Percentiles rank a stretch among this genome's conserved stretches.
Evolutionary conservation across 1,140 invertebrate species (phyloP).

Genomic region (Hylaeus anthracinus): DNA sequence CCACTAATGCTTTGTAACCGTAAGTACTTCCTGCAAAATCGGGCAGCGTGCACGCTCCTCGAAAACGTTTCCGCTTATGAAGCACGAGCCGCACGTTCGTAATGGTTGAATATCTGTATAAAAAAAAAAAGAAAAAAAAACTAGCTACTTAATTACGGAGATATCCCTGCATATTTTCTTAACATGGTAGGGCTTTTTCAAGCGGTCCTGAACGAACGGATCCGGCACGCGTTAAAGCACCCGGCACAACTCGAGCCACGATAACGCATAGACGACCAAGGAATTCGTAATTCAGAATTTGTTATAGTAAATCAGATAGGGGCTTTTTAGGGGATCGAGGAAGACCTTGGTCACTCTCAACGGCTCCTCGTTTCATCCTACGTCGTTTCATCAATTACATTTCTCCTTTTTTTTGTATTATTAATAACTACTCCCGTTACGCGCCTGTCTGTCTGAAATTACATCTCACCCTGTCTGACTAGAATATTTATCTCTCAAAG

Average conservation of each 20-base stretch:
- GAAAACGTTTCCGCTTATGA: conserved; percentile 37
- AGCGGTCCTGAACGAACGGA: conserved; percentile 19
- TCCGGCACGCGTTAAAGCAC: conserved; percentile 2
- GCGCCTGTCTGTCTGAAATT: too few species aligned
- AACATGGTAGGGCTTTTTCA: conserved; percentile 49
- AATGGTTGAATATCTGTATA: conserved; percentile 55
- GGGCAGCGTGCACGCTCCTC: conserved; percentile 30
- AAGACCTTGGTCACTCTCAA: too few species aligned
- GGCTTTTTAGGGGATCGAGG: too few species aligned
- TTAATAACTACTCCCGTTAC: too few species aligned
- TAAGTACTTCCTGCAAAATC: conserved; percentile 28
- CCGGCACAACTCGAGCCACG: neutral
- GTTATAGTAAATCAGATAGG: too few species aligned
- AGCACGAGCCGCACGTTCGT: conserved; percentile 40
- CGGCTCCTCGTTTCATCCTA: too few species aligned
- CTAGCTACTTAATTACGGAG: conserved; percentile 61
- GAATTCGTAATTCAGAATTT: too few species aligned
- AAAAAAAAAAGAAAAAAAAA: conserved; percentile 3
- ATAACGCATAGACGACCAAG: too few species aligned
- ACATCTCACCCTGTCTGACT: too few species aligned
- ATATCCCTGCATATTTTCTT: conserved; percentile 65
- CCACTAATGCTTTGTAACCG: conserved; percentile 35
- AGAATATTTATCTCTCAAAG: too few species aligned
- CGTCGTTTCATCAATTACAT: too few species aligned
- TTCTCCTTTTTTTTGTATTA: too few species aligned